Base-by-base conservation (phyloP, 1,140 invertebrate genomes). In the Macrotrachela quadricornifera region DNA sequence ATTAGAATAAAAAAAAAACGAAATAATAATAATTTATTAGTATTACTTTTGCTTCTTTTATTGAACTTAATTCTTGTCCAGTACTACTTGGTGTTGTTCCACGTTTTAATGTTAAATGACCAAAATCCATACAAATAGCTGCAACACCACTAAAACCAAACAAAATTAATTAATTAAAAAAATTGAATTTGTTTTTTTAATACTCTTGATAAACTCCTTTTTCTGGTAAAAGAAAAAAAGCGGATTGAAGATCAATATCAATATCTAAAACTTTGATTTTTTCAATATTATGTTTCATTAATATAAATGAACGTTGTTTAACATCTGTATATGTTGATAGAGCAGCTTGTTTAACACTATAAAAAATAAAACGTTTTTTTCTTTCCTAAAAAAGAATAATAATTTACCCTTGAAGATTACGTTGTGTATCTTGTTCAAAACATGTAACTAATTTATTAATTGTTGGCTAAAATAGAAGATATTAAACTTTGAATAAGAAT, bases 261-360 rank as follows among this genome's bases (percentile, higher is more conserved):
- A 53, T 16, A 11, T 53, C 44, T 38, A 53, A 46, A 21, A 42
- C 44, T 37, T 53, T 38, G 15, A 53, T 53, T 11, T 53, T 53
- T 37, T 47, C 11, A n/a, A 53, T n/a, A 13, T 53, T 53, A 21
- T 53, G 46, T 53, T 47, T 53, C 51, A 53, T 53, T 16, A 17
- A 53, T 15, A 53, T 16, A 16, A 47, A 30, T 36, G 51, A 53
- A 10, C 51, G 30, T 15, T 53, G 16, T 21, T 48, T 53, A 18
- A 48, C 51, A 42, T 53, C 13, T 0, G 6, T 48, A 13, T 46
- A 46, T 38, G 51, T 47, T 16, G 21, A 16, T 13, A 47, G 42
- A 40, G 51, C 51, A 3, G 45, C 51, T 37, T 48, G 46, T 48
- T 53, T 53, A 16, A 53, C 36, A 38, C 51, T 53, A 30, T 4